phyloP scores from a whole-genome alignment of 2,113 vertebrate species.

The Lycaon pictus region DNA sequence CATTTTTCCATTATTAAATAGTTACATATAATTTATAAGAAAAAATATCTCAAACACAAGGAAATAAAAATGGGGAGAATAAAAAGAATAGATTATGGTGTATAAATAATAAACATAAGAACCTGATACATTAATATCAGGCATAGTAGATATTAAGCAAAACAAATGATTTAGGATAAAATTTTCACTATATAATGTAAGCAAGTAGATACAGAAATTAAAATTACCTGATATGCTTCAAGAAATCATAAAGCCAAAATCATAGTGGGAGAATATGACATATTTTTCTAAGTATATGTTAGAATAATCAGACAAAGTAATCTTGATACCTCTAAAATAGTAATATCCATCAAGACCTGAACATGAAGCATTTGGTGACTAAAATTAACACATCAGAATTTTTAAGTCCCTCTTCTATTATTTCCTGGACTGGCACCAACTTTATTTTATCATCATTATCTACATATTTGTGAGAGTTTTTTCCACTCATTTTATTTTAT shows the following conservation, averaged over 20 bases:
- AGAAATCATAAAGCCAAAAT: neutral
- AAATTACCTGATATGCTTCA: neutral
- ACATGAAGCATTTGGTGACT: neutral
- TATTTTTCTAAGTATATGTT: neutral
- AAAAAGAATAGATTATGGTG: neutral
- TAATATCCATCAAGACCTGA: neutral
- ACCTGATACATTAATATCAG: neutral
- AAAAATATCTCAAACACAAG: neutral
- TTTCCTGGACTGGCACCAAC: neutral
- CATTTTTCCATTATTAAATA: neutral
- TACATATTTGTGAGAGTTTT: neutral
- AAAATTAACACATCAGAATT: neutral
- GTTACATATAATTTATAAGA: neutral
- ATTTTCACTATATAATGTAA: neutral
- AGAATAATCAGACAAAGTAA: neutral
- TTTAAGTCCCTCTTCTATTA: neutral
- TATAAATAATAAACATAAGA: neutral
- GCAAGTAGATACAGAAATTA: neutral
- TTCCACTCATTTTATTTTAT: too few relatives aligned
- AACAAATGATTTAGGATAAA: neutral
- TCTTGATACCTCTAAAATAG: neutral
- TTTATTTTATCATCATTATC: neutral
- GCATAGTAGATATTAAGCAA: neutral
- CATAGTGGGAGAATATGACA: neutral
- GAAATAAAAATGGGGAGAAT: neutral